Evolutionary conservation across 2,113 vertebrate genomes (phyloP).

Genomic region (Ciconia maguari): DNA sequence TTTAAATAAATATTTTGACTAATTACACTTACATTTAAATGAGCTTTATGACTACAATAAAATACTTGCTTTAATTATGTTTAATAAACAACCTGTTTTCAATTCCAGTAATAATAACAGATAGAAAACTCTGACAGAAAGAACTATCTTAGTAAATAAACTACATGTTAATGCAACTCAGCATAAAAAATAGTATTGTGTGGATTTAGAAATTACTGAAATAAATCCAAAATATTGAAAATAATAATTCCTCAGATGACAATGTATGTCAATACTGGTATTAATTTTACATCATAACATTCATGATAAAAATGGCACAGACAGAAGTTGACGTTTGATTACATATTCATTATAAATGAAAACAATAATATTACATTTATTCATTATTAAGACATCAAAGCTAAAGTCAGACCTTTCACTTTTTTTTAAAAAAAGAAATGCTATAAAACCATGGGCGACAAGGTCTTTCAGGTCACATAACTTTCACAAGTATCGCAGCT

Average conservation of each 20-base stretch:
- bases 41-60: slow-evolving; percentile 39
- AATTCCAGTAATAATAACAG: background rate
- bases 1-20: slow-evolving; percentile 41
- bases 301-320: background rate
- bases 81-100: slow-evolving; percentile 52
- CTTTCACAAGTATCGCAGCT: background rate
- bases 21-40: slow-evolving; percentile 48
- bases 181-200: background rate
- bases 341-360: background rate
- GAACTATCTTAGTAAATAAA: background rate
- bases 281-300: background rate
- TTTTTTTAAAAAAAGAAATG: background rate
- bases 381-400: background rate
- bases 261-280: background rate
- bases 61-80: slow-evolving; percentile 51
- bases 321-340: background rate
- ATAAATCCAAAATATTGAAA: background rate
- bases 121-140: background rate
- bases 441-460: background rate
- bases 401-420: background rate
- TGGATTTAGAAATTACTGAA: background rate
- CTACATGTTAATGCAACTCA: background rate
- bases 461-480: background rate
- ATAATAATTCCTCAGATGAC: background rate
- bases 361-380: background rate